These are phyloP conservation scores for Aethina tumida DNA, from an alignment of 1,140 invertebrate species.

Conservation along the genomic window DNA sequence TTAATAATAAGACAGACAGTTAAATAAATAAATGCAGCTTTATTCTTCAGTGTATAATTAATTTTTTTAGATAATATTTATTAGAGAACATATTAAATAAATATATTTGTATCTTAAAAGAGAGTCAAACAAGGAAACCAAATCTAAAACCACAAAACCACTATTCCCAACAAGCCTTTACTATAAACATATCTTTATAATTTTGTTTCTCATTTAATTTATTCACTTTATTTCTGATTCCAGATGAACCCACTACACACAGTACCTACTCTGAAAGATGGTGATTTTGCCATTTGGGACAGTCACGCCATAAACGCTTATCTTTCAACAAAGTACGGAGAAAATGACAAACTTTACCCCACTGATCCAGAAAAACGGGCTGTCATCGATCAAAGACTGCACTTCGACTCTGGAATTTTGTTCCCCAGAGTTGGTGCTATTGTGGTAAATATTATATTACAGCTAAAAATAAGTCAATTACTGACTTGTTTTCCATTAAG, in stretches of 20 bases:
- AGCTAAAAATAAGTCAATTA: constrained; percentile 4
- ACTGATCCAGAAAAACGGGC: constrained; percentile 43
- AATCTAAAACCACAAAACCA: too few relatives aligned
- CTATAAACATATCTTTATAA: too few relatives aligned
- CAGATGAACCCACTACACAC: constrained; percentile 52
- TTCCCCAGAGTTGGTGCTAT: constrained; percentile 10
- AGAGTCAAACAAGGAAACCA: too few relatives aligned
- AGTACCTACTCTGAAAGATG: constrained; percentile 53
- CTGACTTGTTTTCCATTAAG: background rate
- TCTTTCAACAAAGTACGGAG: constrained; percentile 44
- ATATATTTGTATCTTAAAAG: too few relatives aligned
- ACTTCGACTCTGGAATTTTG: constrained; percentile 34
- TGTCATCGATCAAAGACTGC: constrained; percentile 41
- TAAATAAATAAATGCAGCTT: too few relatives aligned
- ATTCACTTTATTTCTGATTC: background rate
- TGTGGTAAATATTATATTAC: constrained; percentile 1
- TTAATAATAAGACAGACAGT: too few relatives aligned
- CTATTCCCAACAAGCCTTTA: too few relatives aligned
- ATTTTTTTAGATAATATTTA: too few relatives aligned
- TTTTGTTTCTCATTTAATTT: too few relatives aligned
- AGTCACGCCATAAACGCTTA: constrained; percentile 49
- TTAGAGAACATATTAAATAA: too few relatives aligned
- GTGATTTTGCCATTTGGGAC: constrained; percentile 46
- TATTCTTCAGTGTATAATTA: too few relatives aligned
- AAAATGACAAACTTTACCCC: constrained; percentile 47